Evolutionary conservation across 1,140 invertebrate genomes (phyloP), one percentile per base, ranked within the genome.

Genomic region (Saccostrea cuccullata): DNA sequence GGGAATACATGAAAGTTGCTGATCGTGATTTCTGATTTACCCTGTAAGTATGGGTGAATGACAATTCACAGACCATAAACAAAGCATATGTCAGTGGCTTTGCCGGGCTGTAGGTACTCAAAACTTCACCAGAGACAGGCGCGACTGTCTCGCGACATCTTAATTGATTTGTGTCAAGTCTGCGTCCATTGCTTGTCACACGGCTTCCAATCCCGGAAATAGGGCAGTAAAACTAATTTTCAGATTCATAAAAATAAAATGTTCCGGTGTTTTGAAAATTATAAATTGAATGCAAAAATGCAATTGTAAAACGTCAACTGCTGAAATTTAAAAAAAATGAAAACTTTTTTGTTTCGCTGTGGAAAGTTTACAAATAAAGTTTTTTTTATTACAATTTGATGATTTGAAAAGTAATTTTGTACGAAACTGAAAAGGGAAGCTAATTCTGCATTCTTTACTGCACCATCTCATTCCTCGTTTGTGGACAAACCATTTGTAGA

Each of bases 401-500:
- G 30, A 2, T 47, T 8, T 47, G 47, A 64, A n/a, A 64, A 20
- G 2, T 2, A 20, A 20, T 20, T 20, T 64, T 64, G 8, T 20
- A n/a, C 5, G 58, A 64, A 60, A 64, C 15, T n/a, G 58, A 17
- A 64, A 64, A 64, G 58, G 58, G 15, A 64, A 64, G 15, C 17
- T 20, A 15, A 2, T n/a, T 15, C 15, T 20, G 17, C 17, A 64
- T 20, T 17, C n/a, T 36, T 36, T 36, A 36, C 58, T 17, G 6
- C 15, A 64, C 6, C 56, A 4, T 60, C 58, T 64, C 58, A 20
- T 6, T 64, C 58, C n/a, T 64, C 15, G 58, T 64, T 64, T 64
- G 26, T 17, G 70, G 70, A 77, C 23, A 77, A 77, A 77, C 70
- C 26, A 77, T 77, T 77, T 77, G 70, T 77, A 77, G 70, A 77